Percentiles rank a stretch among this genome's conserved stretches.
These are phyloP conservation scores for Odontamblyopus rebecca DNA, from an alignment of 2,797 vertebrate species.

Conservation along the genomic window DNA sequence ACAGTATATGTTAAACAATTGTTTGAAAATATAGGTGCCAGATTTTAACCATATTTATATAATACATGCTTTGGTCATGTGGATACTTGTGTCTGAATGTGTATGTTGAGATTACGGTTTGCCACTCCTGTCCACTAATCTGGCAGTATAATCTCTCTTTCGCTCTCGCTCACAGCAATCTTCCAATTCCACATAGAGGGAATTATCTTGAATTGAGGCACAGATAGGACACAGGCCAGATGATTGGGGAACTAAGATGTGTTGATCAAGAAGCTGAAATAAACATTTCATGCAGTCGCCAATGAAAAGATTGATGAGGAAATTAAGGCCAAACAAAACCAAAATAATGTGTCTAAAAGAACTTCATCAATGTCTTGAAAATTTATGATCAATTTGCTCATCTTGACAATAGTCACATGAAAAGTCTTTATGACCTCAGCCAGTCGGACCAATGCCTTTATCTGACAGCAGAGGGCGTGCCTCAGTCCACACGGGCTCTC, in stretches of 20 bases:
- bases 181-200: slow-evolving; percentile 79
- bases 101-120: slow-evolving; percentile 73
- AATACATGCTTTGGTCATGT: slow-evolving; percentile 64
- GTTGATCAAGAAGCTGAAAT: slow-evolving; percentile 26
- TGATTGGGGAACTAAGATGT: slow-evolving; percentile 51
- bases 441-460: slow-evolving; percentile 24
- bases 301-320: slow-evolving; percentile 26
- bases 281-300: slow-evolving; percentile 12
- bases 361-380: slow-evolving; percentile 39
- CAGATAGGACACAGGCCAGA: slow-evolving; percentile 72
- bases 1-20: slow-evolving; percentile 60
- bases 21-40: slow-evolving; percentile 59
- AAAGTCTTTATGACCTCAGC: slow-evolving; percentile 39
- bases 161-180: slow-evolving; percentile 76
- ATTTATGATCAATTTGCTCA: slow-evolving; percentile 30
- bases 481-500: slow-evolving; percentile 50
- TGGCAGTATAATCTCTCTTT: slow-evolving; percentile 81
- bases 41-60: slow-evolving; percentile 56
- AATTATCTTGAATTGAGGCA: slow-evolving; percentile 79
- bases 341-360: slow-evolving; percentile 7
- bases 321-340: neutral
- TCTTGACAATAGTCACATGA: slow-evolving; percentile 52
- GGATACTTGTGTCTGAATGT: slow-evolving; percentile 46
- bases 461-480: slow-evolving; percentile 68
- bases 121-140: slow-evolving; percentile 79